These are phyloP conservation scores for Urocyon cinereoargenteus DNA, from an alignment of 2,797 vertebrate genomes.

Conservation along the genomic window DNA sequence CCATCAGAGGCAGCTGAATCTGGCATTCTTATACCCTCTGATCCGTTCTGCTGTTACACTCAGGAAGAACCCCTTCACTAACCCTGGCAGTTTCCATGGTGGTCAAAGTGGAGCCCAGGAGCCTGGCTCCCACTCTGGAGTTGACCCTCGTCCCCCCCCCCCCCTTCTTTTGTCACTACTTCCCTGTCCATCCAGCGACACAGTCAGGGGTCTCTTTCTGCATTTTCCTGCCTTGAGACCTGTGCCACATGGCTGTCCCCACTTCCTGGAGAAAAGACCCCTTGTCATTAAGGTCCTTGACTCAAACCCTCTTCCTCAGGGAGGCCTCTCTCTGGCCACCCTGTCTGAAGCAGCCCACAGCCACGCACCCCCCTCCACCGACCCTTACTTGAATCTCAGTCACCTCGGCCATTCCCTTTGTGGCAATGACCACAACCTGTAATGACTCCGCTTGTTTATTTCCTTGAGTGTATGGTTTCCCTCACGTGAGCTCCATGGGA, in stretches of 20 bases:
- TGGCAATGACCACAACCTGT: background rate
- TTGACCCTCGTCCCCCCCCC: too few species aligned
- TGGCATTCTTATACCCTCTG: background rate
- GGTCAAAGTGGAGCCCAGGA: background rate
- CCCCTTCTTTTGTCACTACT: background rate
- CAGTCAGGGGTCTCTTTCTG: background rate
- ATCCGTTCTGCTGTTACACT: background rate
- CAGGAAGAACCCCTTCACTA: background rate
- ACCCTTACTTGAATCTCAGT: background rate
- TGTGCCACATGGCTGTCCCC: background rate
- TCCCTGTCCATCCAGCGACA: background rate
- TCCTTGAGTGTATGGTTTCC: background rate
- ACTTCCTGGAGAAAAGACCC: background rate
- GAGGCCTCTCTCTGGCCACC: background rate
- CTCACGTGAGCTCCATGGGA: background rate
- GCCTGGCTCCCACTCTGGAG: background rate
- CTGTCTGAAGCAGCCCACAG: background rate
- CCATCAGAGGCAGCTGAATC: background rate
- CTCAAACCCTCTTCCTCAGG: background rate
- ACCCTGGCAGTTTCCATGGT: background rate
- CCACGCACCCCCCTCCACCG: rapidly evolving
- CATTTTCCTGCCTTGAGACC: background rate
- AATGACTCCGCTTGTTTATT: background rate
- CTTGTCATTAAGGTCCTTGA: background rate
- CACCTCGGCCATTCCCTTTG: background rate